phyloP scores from a whole-genome alignment of 2,888 invertebrate genomes.

The Microctonus brassicae region DNA sequence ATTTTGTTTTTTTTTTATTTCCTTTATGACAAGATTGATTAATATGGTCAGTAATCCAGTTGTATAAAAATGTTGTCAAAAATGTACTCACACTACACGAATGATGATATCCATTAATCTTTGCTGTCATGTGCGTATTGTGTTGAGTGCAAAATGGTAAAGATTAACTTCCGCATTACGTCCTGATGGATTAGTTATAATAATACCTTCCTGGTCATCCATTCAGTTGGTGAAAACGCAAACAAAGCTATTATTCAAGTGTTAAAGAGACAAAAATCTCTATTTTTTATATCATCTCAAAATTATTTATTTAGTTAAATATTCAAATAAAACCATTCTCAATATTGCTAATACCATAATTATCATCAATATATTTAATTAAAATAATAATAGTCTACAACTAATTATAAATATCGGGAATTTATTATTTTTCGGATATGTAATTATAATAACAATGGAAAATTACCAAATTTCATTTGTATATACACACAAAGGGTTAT shows the following conservation, averaged over 20 bases:
- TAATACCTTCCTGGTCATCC: not conserved
- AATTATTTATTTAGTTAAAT: no score
- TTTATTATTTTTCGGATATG: no score
- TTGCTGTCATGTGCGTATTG: not conserved
- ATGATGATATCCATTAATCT: not conserved
- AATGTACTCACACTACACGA: not conserved
- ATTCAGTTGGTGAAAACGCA: not conserved
- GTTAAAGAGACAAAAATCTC: not conserved
- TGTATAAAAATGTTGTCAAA: not conserved
- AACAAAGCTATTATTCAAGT: no score
- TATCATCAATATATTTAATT: no score
- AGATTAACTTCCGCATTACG: conserved; percentile 3
- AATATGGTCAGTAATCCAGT: no score
- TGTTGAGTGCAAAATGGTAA: not conserved
- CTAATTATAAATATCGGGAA: no score
- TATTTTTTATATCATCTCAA: not conserved
- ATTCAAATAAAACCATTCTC: no score
- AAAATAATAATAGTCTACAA: no score
- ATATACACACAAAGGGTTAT: conserved; percentile 5
- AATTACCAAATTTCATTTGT: not conserved
- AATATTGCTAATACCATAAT: no score
- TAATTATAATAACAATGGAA: conserved; percentile 21
- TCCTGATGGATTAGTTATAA: not conserved
- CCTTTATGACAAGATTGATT: no score
- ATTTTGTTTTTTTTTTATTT: not conserved